phyloP scores from a whole-genome alignment of 2,113 vertebrate species.

The Pseudorectes ferrugineus region DNA sequence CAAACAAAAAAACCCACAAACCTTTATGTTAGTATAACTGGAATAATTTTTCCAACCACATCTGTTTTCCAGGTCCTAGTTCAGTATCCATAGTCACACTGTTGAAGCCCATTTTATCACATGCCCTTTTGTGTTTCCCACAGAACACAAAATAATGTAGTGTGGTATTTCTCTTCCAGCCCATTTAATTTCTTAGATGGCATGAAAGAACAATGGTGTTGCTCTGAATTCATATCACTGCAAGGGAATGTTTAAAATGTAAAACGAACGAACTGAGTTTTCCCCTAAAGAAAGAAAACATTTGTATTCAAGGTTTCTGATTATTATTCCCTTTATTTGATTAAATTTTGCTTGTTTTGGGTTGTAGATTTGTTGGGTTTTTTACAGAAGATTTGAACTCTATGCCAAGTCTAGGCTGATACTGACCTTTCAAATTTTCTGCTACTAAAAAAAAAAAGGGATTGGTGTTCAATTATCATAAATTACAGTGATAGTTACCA shows the following conservation, averaged over 20 bases:
- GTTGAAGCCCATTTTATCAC: background rate
- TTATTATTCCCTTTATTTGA: background rate
- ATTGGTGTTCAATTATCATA: background rate
- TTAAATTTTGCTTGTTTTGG: background rate
- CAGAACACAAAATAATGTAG: background rate
- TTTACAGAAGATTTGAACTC: background rate
- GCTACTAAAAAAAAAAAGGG: background rate
- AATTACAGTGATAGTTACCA: background rate
- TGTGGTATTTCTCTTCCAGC: background rate
- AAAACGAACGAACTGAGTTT: background rate
- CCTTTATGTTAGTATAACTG: background rate
- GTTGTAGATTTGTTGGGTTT: background rate
- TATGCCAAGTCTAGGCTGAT: background rate
- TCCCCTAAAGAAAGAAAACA: background rate
- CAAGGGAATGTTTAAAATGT: background rate
- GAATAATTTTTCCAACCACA: background rate
- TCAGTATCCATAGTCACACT: background rate
- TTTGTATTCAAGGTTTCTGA: background rate
- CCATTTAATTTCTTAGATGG: background rate
- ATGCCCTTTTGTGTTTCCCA: background rate
- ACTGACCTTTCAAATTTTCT: background rate
- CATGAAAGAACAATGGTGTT: background rate
- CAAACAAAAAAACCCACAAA: background rate
- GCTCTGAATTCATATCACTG: background rate
- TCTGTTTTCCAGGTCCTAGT: background rate